These are phyloP conservation scores for Drosophila siamana DNA, from an alignment of 2,888 invertebrate species.

Conservation along the genomic window DNA sequence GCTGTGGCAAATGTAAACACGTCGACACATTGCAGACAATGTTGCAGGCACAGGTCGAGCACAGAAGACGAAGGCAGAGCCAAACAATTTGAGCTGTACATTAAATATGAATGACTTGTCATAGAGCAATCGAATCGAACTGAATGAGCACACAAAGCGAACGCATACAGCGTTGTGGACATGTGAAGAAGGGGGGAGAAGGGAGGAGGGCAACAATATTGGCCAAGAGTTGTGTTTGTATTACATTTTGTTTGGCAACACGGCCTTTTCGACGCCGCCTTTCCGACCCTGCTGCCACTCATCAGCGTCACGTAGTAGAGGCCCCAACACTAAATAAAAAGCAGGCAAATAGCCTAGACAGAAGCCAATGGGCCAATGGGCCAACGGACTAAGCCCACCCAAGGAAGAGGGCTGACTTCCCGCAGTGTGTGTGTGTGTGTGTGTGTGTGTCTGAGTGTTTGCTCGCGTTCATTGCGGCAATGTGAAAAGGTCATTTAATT, in stretches of 20 bases:
- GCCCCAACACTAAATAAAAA: neutral
- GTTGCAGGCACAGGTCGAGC: conserved; percentile 1
- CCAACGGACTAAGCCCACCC: neutral
- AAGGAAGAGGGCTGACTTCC: conserved; percentile 1
- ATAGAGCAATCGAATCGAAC: conserved; percentile 19
- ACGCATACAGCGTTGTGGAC: neutral
- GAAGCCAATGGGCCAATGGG: conserved; percentile 1
- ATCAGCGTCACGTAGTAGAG: conserved; percentile 33
- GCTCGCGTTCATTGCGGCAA: conserved; percentile 54
- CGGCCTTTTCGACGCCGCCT: conserved; percentile 57
- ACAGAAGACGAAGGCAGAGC: conserved; percentile 17
- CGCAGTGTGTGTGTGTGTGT: conserved; percentile 1
- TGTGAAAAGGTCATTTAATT: conserved; percentile 79
- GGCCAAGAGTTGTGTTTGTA: conserved; percentile 55
- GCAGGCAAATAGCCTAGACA: conserved; percentile 1
- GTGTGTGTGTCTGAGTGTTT: conserved; percentile 18
- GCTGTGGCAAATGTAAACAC: conserved; percentile 28
- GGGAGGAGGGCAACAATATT: conserved; percentile 43
- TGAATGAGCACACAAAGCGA: conserved; percentile 1
- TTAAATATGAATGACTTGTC: conserved; percentile 64
- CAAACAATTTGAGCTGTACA: conserved; percentile 27
- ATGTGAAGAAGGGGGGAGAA: neutral
- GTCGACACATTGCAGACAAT: conserved; percentile 13
- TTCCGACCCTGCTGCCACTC: conserved; percentile 11
- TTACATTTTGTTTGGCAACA: conserved; percentile 12